Evolutionary conservation across 2,113 vertebrate species (phyloP).

Genomic region (Apistogramma diplotaenia): DNA sequence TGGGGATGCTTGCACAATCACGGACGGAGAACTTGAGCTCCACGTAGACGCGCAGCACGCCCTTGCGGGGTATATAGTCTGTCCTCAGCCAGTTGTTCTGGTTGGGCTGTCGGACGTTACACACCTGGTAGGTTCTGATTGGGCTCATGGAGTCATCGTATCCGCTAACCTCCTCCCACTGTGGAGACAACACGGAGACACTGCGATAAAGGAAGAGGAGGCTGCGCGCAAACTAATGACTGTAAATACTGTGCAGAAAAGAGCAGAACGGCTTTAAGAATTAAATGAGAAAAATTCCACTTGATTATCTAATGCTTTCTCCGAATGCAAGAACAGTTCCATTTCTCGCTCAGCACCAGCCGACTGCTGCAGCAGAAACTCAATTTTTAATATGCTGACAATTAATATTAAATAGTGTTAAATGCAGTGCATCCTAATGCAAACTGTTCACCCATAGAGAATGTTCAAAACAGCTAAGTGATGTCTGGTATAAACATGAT

Average conservation of each 20-base stretch:
- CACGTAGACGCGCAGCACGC: slow-evolving; percentile 92
- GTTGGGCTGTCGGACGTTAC: slow-evolving; percentile 89
- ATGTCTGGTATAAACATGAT: neutral
- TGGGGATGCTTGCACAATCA: slow-evolving; percentile 97
- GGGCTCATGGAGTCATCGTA: slow-evolving; percentile 97
- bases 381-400: slow-evolving; percentile 23
- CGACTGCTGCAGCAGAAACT: neutral
- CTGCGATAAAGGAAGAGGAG: neutral
- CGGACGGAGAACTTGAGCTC: slow-evolving; percentile 98
- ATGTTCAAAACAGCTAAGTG: slow-evolving; percentile 33
- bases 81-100: slow-evolving; percentile 99
- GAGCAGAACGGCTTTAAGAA: neutral
- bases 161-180: slow-evolving; percentile 99
- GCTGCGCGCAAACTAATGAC: neutral
- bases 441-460: slow-evolving; percentile 31
- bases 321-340: neutral
- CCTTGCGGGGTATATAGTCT: slow-evolving; percentile 88
- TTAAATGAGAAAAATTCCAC: neutral
- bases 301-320: slow-evolving; percentile 4
- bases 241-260: neutral
- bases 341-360: neutral
- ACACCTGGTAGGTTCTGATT: slow-evolving; percentile 99
- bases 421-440: slow-evolving; percentile 26
- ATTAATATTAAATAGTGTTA: slow-evolving; percentile 47
- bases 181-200: slow-evolving; percentile 43